Evolutionary conservation across 2,797 vertebrate species (phyloP), one percentile per base, ranked within the genome.

Genomic region (Parotocinclus haroldoi): DNA sequence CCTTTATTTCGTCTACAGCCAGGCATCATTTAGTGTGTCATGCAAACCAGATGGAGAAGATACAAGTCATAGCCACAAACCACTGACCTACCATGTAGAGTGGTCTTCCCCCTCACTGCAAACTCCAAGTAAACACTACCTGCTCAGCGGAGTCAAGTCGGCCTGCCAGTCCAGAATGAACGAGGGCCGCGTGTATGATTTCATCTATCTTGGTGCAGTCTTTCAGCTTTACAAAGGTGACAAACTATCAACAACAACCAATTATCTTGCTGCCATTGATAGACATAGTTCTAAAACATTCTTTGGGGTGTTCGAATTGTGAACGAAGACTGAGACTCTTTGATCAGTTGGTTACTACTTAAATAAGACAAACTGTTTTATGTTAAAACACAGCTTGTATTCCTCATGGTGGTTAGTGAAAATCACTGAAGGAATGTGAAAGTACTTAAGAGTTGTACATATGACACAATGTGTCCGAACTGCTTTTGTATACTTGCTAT

Each of bases 1-100:
- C 16, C 80, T 89, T n/a, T 91, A 90, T 78, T 91, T 89, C 4
- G 84, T 91, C 42, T 91, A 91, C 76, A 90, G 85, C 58, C 90
- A 91, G 73, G 88, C 76, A 0, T 89, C 89, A 0, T 91, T 87
- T 70, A 12, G 13, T 0, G 44, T 88, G 8, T 37, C 5, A 1
- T 91, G 89, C 72, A 39, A 17, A 8, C 36, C 1, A 0, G 39
- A 14, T 0, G 1, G 16, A 0, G 50, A 59, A 0, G 59, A 72
- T 0, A 0, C 0, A 0, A 7, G 19, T 4, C 9, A 0, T 7
- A 53, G 0, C 11, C 54, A 1, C 27, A 68, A 79, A 9, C 73
- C 83, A 14, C 69, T 91, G 40, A 87, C 79, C 65, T 84, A 91
- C 75, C 68, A 1, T 0, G 78, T 91, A 17, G 11, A 40, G 48